Percentiles rank a stretch among this genome's conserved stretches.
phyloP scores from a whole-genome alignment of 1,140 invertebrate species.

The Macrotrachela quadricornifera region DNA sequence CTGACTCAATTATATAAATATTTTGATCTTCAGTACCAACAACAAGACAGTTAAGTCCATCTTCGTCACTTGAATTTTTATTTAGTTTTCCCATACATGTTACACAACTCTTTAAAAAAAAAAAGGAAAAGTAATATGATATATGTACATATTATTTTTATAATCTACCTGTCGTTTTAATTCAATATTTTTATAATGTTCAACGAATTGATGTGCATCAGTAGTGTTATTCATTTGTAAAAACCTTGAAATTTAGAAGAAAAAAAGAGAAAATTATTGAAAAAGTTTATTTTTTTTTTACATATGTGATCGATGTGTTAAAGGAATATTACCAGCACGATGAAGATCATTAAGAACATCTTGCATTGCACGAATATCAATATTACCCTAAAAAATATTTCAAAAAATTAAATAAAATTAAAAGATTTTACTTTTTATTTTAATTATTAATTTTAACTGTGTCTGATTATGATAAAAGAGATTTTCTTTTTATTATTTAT shows the following conservation, averaged over 20 bases:
- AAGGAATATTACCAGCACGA: constrained; percentile 16
- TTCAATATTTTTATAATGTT: constrained; percentile 36
- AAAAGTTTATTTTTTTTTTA: not conserved
- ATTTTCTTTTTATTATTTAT: no score
- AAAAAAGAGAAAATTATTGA: not conserved
- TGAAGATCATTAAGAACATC: constrained; percentile 5
- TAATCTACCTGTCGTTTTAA: constrained; percentile 34
- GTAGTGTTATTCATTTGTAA: constrained; percentile 21
- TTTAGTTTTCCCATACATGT: constrained; percentile 52
- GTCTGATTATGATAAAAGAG: no score
- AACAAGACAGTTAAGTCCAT: constrained; percentile 56
- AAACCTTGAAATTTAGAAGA: not conserved
- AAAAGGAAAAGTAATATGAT: not conserved
- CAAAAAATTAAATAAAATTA: constrained; percentile 6
- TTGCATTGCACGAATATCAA: constrained; percentile 3
- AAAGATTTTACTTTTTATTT: no score
- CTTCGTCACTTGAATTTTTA: constrained; percentile 48
- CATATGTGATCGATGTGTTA: constrained; percentile 27
- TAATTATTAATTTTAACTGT: no score
- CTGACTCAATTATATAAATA: constrained; percentile 61
- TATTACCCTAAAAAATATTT: not conserved
- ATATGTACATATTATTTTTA: not conserved
- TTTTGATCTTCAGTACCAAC: constrained; percentile 63
- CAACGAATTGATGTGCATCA: constrained; percentile 38
- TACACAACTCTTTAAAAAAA: constrained; percentile 18